A percentile compares a stretch with the other conserved stretches of the same genome.
These are phyloP conservation scores for Rostratula benghalensis DNA, from an alignment of 2,113 vertebrate genomes.

Conservation along the genomic window DNA sequence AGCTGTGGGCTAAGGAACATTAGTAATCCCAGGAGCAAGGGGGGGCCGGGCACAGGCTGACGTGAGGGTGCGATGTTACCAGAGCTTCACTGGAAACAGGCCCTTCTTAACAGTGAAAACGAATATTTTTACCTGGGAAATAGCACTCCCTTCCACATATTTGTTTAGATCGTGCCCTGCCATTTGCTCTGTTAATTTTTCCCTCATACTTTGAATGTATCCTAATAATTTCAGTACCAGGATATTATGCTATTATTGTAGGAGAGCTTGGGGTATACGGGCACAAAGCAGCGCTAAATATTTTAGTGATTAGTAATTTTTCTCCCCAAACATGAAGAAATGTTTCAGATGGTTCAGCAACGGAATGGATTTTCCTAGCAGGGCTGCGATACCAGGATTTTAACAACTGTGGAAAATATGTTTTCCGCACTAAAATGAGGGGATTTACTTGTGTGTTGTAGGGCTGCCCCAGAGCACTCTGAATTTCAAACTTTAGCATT, in stretches of 20 bases:
- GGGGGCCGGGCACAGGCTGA: background rate
- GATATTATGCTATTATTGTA: background rate
- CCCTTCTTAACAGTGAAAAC: background rate
- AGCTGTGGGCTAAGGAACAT: constrained; percentile 30
- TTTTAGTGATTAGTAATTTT: constrained; percentile 29
- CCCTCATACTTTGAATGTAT: background rate
- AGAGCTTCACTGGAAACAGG: background rate
- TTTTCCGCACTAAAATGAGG: constrained; percentile 5
- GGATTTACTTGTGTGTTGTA: background rate
- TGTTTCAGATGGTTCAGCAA: constrained; percentile 40
- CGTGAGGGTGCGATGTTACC: background rate
- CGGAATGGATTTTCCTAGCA: constrained; percentile 13
- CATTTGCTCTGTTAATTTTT: background rate
- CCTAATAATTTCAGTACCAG: background rate
- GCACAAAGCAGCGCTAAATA: constrained; percentile 16
- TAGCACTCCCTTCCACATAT: background rate
- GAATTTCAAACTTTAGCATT: background rate
- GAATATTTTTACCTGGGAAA: background rate
- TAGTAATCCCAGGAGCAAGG: background rate
- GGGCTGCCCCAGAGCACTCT: background rate
- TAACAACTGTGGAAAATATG: constrained; percentile 41
- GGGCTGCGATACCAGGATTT: background rate
- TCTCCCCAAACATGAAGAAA: constrained; percentile 2
- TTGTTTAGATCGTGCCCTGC: background rate
- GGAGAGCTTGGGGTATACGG: background rate